Base-by-base conservation (phyloP, 2,888 invertebrate species). In the Stramonita haemastoma region DNA sequence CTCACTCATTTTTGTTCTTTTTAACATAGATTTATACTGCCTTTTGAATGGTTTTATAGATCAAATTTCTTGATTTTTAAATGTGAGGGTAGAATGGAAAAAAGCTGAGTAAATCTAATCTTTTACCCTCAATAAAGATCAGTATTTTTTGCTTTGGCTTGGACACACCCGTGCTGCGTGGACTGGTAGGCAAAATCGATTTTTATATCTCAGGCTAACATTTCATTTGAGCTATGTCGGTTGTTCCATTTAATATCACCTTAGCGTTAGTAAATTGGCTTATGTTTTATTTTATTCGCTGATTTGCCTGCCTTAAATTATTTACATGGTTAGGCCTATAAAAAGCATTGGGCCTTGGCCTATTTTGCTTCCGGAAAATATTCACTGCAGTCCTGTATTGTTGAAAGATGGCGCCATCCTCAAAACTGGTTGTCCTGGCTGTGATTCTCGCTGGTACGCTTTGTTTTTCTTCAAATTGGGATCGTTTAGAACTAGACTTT, bases 361-460 rank as follows among this genome's bases (percentile, higher is more conserved):
- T 46, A 46, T 46, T 46, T 46, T 46, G 46, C 46, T 46, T 46
- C 46, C 77, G 11, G 4, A n/a, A 85, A 87, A 22, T 32, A 70
- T 89, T 73, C 36, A 22, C 29, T 90, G 90, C 92, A 86, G 87
- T 19, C 79, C 90, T 92, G 83, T 79, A 32, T 86, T 91, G 92
- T 92, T 91, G 90, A 92, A 93, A 93, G 90, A 94, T 94, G 94
- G 94, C 93, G 91, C 92, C 93, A 60, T 90, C 92, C 92, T 92
- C 92, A 86, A 92, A 92, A 87, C 88, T 89, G 83, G 89, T 92
- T 70, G 34, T 60, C 57, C 17, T 89, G 26, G 60, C 87, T 66
- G 46, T 56, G 46, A 29, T 60, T 79, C 70, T 85, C 5, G 56
- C 77, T 56, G 70, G 81, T 87, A 90, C 60, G 34, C n/a, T 29